Evolutionary conservation across 2,113 vertebrate species (phyloP).

Genomic region (Nibea coibor): DNA sequence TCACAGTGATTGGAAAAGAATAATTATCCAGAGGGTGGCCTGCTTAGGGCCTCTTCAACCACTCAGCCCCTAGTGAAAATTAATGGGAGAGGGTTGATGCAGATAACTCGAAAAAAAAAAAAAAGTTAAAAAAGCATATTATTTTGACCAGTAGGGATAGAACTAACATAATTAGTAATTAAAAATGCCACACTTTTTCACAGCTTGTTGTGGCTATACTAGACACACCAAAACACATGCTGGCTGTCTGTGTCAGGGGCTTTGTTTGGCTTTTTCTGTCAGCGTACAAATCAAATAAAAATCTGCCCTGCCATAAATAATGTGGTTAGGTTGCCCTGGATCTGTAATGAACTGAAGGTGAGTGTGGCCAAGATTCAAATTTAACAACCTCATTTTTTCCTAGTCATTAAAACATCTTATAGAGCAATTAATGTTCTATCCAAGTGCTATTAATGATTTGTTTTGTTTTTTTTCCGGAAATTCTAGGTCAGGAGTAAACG

Average conservation of each 20-base stretch:
- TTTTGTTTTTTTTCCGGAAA: too few relatives aligned
- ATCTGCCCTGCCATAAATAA: too few relatives aligned
- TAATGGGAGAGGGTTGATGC: slow-evolving; percentile 22
- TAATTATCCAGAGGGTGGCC: slow-evolving; percentile 79
- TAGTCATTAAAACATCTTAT: too few relatives aligned
- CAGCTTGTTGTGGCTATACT: slow-evolving; percentile 36
- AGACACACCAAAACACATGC: slow-evolving; percentile 25
- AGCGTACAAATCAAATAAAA: too few relatives aligned
- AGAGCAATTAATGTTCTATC: too few relatives aligned
- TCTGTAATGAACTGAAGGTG: too few relatives aligned
- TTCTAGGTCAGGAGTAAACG: too few relatives aligned
- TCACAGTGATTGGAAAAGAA: slow-evolving; percentile 81
- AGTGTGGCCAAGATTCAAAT: too few relatives aligned
- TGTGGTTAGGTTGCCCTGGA: too few relatives aligned
- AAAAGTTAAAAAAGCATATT: slow-evolving; percentile 42
- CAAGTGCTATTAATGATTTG: too few relatives aligned
- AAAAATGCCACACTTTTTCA: slow-evolving; percentile 43
- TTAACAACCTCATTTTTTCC: too few relatives aligned
- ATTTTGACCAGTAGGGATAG: slow-evolving; percentile 57
- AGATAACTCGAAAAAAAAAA: slow-evolving; percentile 19
- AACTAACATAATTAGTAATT: slow-evolving; percentile 65
- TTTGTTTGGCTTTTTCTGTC: slow-evolving; percentile 1
- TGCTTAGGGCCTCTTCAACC: slow-evolving; percentile 68
- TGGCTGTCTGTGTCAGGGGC: neutral
- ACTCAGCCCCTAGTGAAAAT: slow-evolving; percentile 44